Percentiles rank a stretch among this genome's conserved stretches.
phyloP scores from a whole-genome alignment of 1,140 invertebrate genomes.

The Lithobius niger region DNA sequence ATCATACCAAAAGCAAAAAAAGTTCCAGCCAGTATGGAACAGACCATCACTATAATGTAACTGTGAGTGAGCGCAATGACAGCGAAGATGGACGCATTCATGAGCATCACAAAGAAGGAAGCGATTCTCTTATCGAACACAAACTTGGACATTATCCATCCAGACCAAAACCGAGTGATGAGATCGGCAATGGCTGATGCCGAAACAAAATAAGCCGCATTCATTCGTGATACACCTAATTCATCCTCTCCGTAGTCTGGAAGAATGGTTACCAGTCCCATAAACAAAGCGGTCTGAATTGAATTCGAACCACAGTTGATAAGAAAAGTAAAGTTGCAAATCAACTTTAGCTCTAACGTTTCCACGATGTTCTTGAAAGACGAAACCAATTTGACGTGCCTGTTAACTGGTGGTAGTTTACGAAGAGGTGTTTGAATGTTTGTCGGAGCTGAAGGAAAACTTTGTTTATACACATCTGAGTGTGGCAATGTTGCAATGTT shows the following conservation, averaged over 20 bases:
- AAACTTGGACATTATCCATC: background rate
- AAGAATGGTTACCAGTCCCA: background rate
- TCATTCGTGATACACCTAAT: background rate
- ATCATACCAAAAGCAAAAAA: background rate
- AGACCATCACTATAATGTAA: background rate
- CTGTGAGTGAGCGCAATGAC: background rate
- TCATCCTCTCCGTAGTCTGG: background rate
- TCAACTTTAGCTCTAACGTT: no score
- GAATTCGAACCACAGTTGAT: background rate
- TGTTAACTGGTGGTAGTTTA: no score
- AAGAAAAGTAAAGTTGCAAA: background rate
- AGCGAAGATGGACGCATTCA: background rate
- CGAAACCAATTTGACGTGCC: background rate
- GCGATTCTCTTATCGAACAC: background rate
- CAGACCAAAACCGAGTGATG: background rate
- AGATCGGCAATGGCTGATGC: background rate
- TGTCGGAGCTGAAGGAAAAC: no score
- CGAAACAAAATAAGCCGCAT: background rate
- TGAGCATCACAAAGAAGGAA: background rate
- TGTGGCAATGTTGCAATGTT: no score
- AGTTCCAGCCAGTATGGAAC: background rate
- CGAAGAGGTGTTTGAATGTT: no score
- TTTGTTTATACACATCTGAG: no score
- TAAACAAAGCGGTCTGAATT: background rate
- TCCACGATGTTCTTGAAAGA: no score